phyloP scores from a whole-genome alignment of 2,888 invertebrate species.

The Megaustenia siamemsis region DNA sequence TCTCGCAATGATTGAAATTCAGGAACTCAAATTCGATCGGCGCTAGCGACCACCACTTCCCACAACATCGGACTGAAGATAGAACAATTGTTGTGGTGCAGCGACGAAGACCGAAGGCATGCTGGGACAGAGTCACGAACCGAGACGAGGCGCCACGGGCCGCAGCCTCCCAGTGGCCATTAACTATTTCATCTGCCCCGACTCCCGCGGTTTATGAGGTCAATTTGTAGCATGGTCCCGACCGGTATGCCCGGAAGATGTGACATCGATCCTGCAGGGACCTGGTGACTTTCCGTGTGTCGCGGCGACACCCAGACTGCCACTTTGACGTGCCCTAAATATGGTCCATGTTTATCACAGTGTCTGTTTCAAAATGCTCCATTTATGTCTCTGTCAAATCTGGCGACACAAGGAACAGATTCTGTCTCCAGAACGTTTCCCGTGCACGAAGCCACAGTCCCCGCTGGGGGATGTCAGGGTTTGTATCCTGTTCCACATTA shows the following conservation, averaged over 20 bases:
- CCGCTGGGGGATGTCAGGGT: not conserved
- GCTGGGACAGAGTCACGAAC: not conserved
- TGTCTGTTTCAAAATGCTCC: not conserved
- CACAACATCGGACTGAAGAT: no score
- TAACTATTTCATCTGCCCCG: not conserved
- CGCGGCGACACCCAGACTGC: constrained; percentile 6
- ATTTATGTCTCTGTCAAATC: not conserved
- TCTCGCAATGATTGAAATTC: no score
- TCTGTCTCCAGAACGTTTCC: not conserved
- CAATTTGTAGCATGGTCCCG: not conserved
- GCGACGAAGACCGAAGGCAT: not conserved
- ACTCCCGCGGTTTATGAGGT: constrained; percentile 2
- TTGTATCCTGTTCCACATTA: not conserved
- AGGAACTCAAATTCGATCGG: no score
- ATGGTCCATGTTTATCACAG: constrained; percentile 3
- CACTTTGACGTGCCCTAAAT: not conserved
- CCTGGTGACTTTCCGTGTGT: not conserved
- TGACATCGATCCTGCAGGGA: not conserved
- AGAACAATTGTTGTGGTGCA: no score
- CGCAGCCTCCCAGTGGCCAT: not conserved
- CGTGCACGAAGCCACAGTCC: not conserved
- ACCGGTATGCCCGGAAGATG: not conserved
- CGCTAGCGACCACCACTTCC: no score
- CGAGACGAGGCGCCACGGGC: not conserved
- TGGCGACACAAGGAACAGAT: not conserved